These are phyloP conservation scores for Ridgeia piscesae DNA, from an alignment of 1,140 invertebrate genomes.

Conservation along the genomic window DNA sequence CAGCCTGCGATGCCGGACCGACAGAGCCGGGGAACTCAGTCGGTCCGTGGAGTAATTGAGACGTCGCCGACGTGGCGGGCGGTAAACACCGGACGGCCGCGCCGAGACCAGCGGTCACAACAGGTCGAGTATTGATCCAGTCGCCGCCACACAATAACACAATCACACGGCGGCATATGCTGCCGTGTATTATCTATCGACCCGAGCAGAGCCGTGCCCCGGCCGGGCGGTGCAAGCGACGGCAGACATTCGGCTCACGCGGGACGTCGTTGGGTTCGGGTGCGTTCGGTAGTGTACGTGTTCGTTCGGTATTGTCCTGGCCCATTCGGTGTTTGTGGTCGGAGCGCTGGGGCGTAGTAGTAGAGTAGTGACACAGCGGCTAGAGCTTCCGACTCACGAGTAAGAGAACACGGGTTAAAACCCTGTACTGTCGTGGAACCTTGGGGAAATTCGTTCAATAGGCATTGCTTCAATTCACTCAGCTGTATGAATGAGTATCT, in stretches of 20 bases:
- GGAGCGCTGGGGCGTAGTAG: no score
- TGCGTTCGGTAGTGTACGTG: not conserved
- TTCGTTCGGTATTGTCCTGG: no score
- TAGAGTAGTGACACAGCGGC: no score
- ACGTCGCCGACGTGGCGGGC: not conserved
- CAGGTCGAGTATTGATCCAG: not conserved
- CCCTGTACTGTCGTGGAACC: no score
- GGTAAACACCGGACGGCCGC: not conserved
- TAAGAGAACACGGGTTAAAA: no score
- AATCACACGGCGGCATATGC: not conserved
- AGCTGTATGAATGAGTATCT: no score
- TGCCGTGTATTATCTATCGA: not conserved
- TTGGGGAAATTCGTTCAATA: no score
- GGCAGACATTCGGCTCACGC: not conserved
- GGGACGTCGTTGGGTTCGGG: not conserved
- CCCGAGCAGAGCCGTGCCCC: no score
- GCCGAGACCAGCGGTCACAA: not conserved
- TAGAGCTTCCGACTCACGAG: no score
- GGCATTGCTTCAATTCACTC: no score
- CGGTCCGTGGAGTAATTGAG: not conserved
- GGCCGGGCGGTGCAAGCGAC: not conserved
- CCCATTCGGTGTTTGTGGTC: no score
- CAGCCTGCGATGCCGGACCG: no score
- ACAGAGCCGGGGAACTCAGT: not conserved
- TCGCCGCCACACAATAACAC: not conserved